Percentiles rank a stretch among this genome's conserved stretches.
These are phyloP conservation scores for Monochamus alternatus DNA, from an alignment of 2,888 invertebrate genomes.

Conservation along the genomic window DNA sequence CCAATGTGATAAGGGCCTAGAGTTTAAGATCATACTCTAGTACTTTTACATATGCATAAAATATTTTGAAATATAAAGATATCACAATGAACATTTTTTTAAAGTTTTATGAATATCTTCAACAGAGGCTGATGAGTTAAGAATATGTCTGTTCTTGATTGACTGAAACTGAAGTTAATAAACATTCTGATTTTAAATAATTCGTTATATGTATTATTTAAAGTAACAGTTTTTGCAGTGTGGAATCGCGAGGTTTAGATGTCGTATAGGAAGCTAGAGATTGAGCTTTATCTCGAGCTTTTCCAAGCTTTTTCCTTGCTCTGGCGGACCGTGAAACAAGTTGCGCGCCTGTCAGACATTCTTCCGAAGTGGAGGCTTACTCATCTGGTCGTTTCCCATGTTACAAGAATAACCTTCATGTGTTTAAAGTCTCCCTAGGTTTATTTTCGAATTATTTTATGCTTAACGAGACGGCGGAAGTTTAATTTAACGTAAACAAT, in stretches of 20 bases:
- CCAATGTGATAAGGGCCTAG: too few relatives aligned
- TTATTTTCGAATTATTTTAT: slow-evolving; percentile 27
- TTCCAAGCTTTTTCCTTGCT: slow-evolving; percentile 62
- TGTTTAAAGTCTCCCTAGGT: slow-evolving; percentile 29
- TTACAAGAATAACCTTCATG: slow-evolving; percentile 39
- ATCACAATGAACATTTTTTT: too few relatives aligned
- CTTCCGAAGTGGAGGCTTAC: slow-evolving; percentile 59
- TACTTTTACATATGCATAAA: too few relatives aligned
- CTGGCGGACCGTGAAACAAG: slow-evolving; percentile 66
- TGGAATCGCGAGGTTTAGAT: slow-evolving; percentile 62
- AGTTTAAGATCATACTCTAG: too few relatives aligned
- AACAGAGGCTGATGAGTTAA: too few relatives aligned
- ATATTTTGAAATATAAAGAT: too few relatives aligned
- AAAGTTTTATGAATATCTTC: too few relatives aligned
- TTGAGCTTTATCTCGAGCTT: slow-evolving; percentile 55
- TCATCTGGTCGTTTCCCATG: slow-evolving; percentile 62
- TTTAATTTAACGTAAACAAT: slow-evolving; percentile 23
- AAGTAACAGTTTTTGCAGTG: slow-evolving; percentile 64
- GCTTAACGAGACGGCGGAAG: slow-evolving; percentile 11
- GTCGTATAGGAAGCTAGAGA: slow-evolving; percentile 57
- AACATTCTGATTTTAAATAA: too few relatives aligned
- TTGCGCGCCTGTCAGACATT: slow-evolving; percentile 63
- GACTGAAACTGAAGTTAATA: too few relatives aligned
- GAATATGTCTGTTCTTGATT: too few relatives aligned
- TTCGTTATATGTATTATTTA: too few relatives aligned